Conservation (phyloP, 2,888 invertebrate species). For the Lymantria monacha region DNA sequence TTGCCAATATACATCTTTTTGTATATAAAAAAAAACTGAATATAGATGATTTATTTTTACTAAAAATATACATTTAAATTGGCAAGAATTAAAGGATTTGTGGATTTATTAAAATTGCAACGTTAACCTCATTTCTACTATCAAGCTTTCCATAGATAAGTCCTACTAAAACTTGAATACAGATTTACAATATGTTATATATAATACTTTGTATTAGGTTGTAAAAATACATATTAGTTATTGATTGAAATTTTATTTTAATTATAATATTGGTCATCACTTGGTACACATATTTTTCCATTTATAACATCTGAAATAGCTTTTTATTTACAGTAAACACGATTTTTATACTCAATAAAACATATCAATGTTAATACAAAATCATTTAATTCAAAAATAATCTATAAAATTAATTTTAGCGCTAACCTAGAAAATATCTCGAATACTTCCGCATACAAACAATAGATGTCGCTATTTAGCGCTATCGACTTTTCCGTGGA, state of each 20-base stretch:
- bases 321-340: too few relatives aligned
- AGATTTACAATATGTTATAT: too few relatives aligned
- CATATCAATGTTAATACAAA: not conserved
- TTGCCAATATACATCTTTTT: not conserved
- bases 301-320: too few relatives aligned
- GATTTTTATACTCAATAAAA: too few relatives aligned
- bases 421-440: conserved; percentile 45
- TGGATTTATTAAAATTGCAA: not conserved
- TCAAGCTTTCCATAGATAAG: not conserved
- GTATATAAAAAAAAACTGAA: too few relatives aligned
- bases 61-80: too few relatives aligned
- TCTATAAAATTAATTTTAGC: conserved; percentile 30
- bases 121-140: not conserved
- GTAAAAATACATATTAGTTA: too few relatives aligned
- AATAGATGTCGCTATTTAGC: conserved; percentile 55
- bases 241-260: too few relatives aligned
- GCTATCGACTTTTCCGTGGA: conserved; percentile 30
- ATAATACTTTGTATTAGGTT: too few relatives aligned
- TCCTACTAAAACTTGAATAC: not conserved
- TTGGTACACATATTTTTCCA: too few relatives aligned
- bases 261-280: too few relatives aligned
- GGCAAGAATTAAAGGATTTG: not conserved
- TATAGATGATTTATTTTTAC: too few relatives aligned
- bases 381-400: conserved; percentile 1
- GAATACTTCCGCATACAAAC: conserved; percentile 25